Percentiles rank a stretch among this genome's conserved stretches.
These are phyloP conservation scores for Crepidodera aurea DNA, from an alignment of 2,888 invertebrate species.

Conservation along the genomic window DNA sequence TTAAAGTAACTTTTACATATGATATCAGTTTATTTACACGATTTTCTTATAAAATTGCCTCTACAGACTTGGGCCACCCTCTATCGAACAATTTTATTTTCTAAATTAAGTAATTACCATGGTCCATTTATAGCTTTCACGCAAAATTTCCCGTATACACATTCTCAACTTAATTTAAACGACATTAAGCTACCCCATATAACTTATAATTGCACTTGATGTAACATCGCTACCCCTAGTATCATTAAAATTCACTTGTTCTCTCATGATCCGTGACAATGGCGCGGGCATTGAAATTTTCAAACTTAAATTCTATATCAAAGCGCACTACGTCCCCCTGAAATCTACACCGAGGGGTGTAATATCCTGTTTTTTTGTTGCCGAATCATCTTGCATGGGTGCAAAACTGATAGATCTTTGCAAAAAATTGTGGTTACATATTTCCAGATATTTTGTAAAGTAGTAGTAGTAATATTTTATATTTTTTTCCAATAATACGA, in stretches of 20 bases:
- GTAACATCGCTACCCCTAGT: conserved; percentile 38
- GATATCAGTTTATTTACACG: no score
- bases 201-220: conserved; percentile 15
- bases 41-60: no score
- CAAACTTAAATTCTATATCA: conserved; percentile 36
- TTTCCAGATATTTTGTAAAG: no score
- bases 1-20: no score
- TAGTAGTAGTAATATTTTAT: no score
- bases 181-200: conserved; percentile 11
- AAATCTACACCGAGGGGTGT: conserved; percentile 17
- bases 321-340: conserved; percentile 12
- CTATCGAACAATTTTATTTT: background rate
- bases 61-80: no score
- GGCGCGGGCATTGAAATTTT: conserved; percentile 44
- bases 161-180: conserved; percentile 4
- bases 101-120: background rate
- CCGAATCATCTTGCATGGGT: conserved; percentile 11
- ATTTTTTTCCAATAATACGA: no score
- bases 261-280: conserved; percentile 49
- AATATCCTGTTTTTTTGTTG: conserved; percentile 29
- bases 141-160: background rate
- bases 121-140: background rate
- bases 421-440: no score
- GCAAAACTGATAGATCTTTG: background rate
- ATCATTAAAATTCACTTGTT: conserved; percentile 56